These are phyloP conservation scores for Orchesella cincta DNA, from an alignment of 1,140 invertebrate species.

Conservation along the genomic window DNA sequence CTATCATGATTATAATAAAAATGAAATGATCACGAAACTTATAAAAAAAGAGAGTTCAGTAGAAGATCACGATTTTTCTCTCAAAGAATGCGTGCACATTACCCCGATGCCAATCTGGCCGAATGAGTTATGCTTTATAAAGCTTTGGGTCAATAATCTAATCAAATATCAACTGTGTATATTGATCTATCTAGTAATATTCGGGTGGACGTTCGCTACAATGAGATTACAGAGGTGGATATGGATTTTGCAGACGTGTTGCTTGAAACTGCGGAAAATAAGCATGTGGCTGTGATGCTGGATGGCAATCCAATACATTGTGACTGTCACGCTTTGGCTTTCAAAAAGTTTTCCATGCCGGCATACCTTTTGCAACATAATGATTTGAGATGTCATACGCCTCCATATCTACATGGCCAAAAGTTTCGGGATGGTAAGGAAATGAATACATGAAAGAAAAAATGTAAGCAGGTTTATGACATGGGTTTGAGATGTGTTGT, in stretches of 20 bases:
- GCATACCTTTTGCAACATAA: slow-evolving; percentile 33
- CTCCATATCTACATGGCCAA: slow-evolving; percentile 31
- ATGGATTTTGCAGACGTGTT: slow-evolving; percentile 42
- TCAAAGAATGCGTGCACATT: too few relatives aligned
- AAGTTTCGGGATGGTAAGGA: slow-evolving; percentile 33
- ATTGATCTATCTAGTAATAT: slow-evolving; percentile 32
- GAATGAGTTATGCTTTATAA: too few relatives aligned
- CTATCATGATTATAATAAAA: not conserved
- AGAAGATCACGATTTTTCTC: too few relatives aligned
- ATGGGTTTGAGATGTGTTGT: not conserved
- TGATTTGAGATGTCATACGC: slow-evolving; percentile 39
- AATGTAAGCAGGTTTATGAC: not conserved
- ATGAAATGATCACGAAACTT: too few relatives aligned
- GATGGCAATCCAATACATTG: slow-evolving; percentile 48
- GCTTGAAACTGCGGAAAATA: slow-evolving; percentile 36
- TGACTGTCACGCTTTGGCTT: slow-evolving; percentile 41
- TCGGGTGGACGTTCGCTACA: slow-evolving; percentile 40
- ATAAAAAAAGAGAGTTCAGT: too few relatives aligned
- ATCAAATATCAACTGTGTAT: not conserved
- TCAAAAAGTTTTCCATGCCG: slow-evolving; percentile 40
- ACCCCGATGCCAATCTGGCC: too few relatives aligned
- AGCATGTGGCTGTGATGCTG: slow-evolving; percentile 32
- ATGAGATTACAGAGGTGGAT: slow-evolving; percentile 38
- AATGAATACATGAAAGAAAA: not conserved
- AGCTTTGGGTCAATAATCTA: not conserved